Conservation (phyloP, 2,888 invertebrate species). For the Chymomyza caudatula region DNA sequence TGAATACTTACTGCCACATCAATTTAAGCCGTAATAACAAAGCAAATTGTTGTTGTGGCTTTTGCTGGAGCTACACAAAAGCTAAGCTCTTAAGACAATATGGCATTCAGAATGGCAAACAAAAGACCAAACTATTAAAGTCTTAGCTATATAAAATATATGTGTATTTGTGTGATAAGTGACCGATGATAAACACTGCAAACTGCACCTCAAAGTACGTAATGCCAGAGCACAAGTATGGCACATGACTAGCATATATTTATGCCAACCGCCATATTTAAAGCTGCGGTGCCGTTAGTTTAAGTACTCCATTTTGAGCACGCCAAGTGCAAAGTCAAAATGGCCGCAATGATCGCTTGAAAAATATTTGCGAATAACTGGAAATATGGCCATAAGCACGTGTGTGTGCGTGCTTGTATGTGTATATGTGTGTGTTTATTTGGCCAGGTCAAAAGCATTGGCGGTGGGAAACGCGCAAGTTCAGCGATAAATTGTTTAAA, state of each 20-base stretch:
- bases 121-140: not conserved
- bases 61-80: not conserved
- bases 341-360: constrained; percentile 41
- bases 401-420: not conserved
- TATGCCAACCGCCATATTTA: not conserved
- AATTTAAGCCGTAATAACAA: not conserved
- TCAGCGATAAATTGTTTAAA: constrained; percentile 40
- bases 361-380: constrained; percentile 35
- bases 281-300: not conserved
- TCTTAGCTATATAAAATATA: not conserved
- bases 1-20: not conserved
- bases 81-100: not conserved
- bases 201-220: not conserved
- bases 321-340: constrained; percentile 32
- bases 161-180: not conserved
- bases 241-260: not conserved
- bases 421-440: constrained; percentile 12
- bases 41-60: not conserved
- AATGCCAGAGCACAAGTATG: not conserved
- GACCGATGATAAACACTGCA: not conserved
- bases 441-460: constrained; percentile 35
- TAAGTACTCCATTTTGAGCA: constrained; percentile 14
- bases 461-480: constrained; percentile 38
- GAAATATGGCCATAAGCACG: constrained; percentile 14
- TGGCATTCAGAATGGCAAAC: not conserved